These are phyloP conservation scores for Holacanthus passer DNA, from an alignment of 2,113 vertebrate genomes.

Conservation along the genomic window DNA sequence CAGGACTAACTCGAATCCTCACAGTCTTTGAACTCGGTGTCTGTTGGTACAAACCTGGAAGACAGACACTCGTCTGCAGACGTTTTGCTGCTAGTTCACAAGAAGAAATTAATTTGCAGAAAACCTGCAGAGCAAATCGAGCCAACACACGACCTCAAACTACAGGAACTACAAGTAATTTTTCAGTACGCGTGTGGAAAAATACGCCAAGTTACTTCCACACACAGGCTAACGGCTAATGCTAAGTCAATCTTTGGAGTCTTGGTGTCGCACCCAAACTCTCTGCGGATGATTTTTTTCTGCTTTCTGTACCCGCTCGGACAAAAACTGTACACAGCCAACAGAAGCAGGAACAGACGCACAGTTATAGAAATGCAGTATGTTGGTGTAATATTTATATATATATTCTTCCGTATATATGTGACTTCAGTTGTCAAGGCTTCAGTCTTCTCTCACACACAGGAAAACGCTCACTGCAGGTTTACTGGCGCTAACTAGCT, in stretches of 20 bases:
- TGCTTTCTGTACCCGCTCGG: constrained; percentile 30
- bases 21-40: neutral
- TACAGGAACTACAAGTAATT: neutral
- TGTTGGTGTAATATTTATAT: constrained; percentile 47
- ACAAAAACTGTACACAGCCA: constrained; percentile 46
- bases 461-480: constrained; percentile 37
- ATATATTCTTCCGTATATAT: constrained; percentile 46
- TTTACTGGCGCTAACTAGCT: neutral
- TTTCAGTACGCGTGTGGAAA: neutral
- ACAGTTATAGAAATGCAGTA: constrained; percentile 51
- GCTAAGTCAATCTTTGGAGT: constrained; percentile 54
- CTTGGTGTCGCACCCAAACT: constrained; percentile 33
- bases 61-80: constrained; percentile 25
- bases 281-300: constrained; percentile 53
- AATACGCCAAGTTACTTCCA: neutral
- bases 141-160: neutral
- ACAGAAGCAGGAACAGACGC: constrained; percentile 31
- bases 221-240: constrained; percentile 29
- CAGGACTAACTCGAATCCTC: neutral
- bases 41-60: constrained; percentile 37
- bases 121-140: neutral
- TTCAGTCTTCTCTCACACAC: constrained; percentile 25
- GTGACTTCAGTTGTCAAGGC: constrained; percentile 45
- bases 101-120: neutral
- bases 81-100: neutral